Evolutionary conservation across 2,797 vertebrate genomes (phyloP).

Genomic region (Eremophila alpestris): DNA sequence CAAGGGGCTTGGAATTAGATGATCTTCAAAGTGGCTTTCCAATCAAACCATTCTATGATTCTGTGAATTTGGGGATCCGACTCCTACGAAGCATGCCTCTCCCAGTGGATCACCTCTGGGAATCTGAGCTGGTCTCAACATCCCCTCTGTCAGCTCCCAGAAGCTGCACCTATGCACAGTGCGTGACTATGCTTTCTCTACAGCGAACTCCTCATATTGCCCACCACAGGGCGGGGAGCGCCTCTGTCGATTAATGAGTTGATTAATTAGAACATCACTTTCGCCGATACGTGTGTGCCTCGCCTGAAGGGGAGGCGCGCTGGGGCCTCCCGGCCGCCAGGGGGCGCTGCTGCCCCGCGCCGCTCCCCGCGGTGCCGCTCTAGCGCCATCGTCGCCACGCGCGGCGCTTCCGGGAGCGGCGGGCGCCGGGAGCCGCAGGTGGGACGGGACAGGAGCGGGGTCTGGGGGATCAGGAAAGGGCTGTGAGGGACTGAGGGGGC

Average conservation of each 20-base stretch:
- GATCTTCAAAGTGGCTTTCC: background rate
- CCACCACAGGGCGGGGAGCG: fast-evolving
- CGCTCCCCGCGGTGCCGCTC: fast-evolving
- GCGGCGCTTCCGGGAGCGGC: background rate
- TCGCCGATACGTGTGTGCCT: fast-evolving
- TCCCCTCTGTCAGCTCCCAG: background rate
- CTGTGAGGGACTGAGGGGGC: no score
- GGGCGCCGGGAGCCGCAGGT: background rate
- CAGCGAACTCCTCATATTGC: background rate
- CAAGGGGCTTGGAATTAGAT: background rate
- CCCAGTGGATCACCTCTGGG: fast-evolving
- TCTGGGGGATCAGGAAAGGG: no score
- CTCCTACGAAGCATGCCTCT: fast-evolving
- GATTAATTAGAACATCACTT: background rate
- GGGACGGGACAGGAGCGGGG: background rate
- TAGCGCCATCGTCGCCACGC: background rate
- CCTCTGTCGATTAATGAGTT: background rate
- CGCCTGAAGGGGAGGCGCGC: background rate
- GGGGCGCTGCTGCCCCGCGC: fast-evolving
- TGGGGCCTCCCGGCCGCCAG: background rate
- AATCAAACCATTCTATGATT: background rate
- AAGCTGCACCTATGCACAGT: no score
- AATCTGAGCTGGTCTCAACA: fast-evolving
- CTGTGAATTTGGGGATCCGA: no score
- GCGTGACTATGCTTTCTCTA: fast-evolving